A percentile compares a stretch with the other conserved stretches of the same genome.
These are phyloP conservation scores for Ondatra zibethicus DNA, from an alignment of 2,113 vertebrate species.

Conservation along the genomic window DNA sequence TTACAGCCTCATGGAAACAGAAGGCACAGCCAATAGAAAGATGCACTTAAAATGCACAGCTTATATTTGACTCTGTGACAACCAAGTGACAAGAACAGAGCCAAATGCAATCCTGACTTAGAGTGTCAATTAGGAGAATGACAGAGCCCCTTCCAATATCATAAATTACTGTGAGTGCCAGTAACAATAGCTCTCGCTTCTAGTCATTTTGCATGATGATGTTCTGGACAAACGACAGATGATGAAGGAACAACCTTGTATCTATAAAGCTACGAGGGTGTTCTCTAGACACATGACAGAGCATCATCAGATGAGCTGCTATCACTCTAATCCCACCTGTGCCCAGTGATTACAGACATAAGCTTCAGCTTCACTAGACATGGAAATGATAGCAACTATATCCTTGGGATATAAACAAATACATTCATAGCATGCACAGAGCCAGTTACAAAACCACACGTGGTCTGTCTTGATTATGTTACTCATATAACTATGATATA, in stretches of 20 bases:
- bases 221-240: conserved; percentile 77
- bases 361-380: background rate
- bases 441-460: conserved; percentile 17
- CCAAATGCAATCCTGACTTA: conserved; percentile 69
- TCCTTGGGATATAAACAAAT: conserved; percentile 61
- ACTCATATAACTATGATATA: conserved; percentile 60
- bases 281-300: conserved; percentile 40
- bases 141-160: conserved; percentile 70
- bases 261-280: conserved; percentile 62
- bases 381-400: background rate
- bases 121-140: conserved; percentile 76
- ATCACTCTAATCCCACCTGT: conserved; percentile 47
- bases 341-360: background rate
- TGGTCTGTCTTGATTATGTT: conserved; percentile 71
- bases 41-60: conserved; percentile 56
- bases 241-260: conserved; percentile 70
- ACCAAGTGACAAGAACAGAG: conserved; percentile 75
- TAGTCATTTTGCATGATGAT: conserved; percentile 78
- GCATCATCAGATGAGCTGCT: conserved; percentile 37
- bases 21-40: background rate
- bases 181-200: conserved; percentile 64
- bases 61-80: conserved; percentile 50
- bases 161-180: conserved; percentile 71
- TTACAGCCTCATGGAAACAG: background rate
- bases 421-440: background rate